These are phyloP conservation scores for Catonia carolina DNA, from an alignment of 2,888 invertebrate genomes.

Conservation along the genomic window DNA sequence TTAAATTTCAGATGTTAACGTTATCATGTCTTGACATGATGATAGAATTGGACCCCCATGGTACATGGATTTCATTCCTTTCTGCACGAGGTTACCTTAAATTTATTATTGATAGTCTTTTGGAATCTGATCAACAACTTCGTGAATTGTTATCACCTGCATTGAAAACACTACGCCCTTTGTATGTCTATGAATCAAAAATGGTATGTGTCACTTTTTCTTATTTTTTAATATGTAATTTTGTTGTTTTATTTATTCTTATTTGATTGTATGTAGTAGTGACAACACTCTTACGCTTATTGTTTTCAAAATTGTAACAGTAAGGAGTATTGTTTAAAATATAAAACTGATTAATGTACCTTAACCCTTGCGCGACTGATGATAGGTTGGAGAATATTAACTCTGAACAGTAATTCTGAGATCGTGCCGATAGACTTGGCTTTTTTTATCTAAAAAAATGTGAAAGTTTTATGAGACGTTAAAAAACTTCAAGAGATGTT, in stretches of 20 bases:
- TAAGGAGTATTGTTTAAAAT: background rate
- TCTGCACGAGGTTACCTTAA: slow-evolving; percentile 62
- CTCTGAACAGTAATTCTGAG: no score
- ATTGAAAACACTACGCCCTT: slow-evolving; percentile 61
- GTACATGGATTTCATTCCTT: slow-evolving; percentile 57
- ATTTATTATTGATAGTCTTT: slow-evolving; percentile 72
- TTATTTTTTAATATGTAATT: background rate
- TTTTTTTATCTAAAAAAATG: no score
- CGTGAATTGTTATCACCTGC: slow-evolving; percentile 42
- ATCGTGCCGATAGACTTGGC: no score
- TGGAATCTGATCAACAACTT: slow-evolving; percentile 65
- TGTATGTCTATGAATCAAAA: slow-evolving; percentile 84
- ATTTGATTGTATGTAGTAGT: no score
- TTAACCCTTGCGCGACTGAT: no score
- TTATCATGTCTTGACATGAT: slow-evolving; percentile 74
- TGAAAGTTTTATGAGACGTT: no score
- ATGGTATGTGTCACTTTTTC: slow-evolving; percentile 47
- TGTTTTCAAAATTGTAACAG: background rate
- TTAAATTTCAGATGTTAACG: slow-evolving; percentile 59
- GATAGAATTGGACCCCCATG: slow-evolving; percentile 64
- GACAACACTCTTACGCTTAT: no score
- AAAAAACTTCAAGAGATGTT: no score
- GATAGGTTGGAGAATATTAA: no score
- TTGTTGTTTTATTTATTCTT: background rate
- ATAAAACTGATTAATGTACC: no score